Evolutionary conservation across 2,797 vertebrate species (phyloP), one percentile per base, ranked within the genome.

Genomic region (Cirrhinus molitorella): DNA sequence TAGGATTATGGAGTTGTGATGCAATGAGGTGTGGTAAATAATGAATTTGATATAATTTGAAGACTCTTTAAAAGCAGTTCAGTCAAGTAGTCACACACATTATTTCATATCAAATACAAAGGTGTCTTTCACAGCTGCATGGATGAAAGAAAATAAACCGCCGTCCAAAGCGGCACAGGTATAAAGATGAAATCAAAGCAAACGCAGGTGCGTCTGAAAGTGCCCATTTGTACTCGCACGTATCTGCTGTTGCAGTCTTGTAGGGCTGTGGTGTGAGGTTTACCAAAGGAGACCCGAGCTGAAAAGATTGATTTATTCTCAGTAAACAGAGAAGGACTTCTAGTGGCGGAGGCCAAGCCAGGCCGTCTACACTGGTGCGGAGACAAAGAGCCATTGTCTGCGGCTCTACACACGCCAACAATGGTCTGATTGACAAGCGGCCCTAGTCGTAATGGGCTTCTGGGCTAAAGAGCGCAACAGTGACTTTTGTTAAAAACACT

Each of bases 311-410:
- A 89, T 89, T 88, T 89, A 88, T 88, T 87, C 88, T 87, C 84
- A 55, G 88, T 85, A 88, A 89, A 89, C 89, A 85, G 87, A 89
- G 85, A 88, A 87, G 89, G 88, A 86, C 76, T 89, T 89, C 90
- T 88, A 88, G 87, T 86, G 85, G 84, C 70, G 78, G 75, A 87
- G 88, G 87, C 90, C 85, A 82, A 85, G 87, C 88, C 79, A 40
- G 85, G 85, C 85, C 88, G 86, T 87, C 85, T 85, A 87, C 80
- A 83, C 85, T 73, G 87, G 67, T 80, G 73, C 84, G 76, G 83
- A 89, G 84, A 90, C 90, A 89, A 90, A 90, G 88, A 87, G 79
- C 85, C 87, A 90, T 90, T 90, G 90, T 90, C 83, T 84, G 82
- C 53, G 23, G 82, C 82, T 78, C 88, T 77, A 81, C 88, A 87